These are phyloP conservation scores for Hypolimnas misippus DNA, from an alignment of 2,888 invertebrate genomes.

Conservation along the genomic window DNA sequence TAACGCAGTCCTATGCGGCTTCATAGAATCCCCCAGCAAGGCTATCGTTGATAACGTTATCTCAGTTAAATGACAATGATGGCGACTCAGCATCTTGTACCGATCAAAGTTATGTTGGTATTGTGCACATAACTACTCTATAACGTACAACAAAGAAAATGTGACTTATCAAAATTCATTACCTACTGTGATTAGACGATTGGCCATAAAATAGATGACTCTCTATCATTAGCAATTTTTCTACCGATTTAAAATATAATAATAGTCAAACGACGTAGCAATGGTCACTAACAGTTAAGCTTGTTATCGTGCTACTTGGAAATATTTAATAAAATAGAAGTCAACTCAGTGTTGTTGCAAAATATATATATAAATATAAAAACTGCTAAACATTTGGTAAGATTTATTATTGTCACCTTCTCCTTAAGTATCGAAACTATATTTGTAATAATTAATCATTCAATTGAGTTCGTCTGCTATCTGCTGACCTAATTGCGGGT, in stretches of 20 bases:
- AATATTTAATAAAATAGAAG: background rate
- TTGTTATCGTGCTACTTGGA: background rate
- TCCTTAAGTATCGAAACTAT: constrained; percentile 12
- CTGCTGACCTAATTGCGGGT: constrained; percentile 42
- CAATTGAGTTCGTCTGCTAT: constrained; percentile 41
- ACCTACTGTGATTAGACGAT: too few species aligned
- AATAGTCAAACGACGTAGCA: too few species aligned
- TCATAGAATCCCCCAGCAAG: constrained; percentile 76
- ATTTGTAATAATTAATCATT: constrained; percentile 37
- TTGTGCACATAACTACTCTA: background rate
- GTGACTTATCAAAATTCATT: background rate
- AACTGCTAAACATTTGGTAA: too few species aligned
- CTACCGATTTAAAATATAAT: too few species aligned
- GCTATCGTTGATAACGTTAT: constrained; percentile 81
- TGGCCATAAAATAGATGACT: too few species aligned
- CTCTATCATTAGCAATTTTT: too few species aligned
- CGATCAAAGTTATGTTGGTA: constrained; percentile 4
- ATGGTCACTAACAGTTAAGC: background rate
- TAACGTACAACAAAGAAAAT: constrained; percentile 3
- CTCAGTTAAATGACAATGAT: constrained; percentile 45
- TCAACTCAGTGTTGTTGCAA: background rate
- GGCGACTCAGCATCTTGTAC: constrained; percentile 46
- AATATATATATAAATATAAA: background rate
- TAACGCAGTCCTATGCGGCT: constrained; percentile 50
- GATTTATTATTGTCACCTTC: background rate